Conservation (phyloP, 2,888 invertebrate genomes). For the Ernsta delagoae region DNA sequence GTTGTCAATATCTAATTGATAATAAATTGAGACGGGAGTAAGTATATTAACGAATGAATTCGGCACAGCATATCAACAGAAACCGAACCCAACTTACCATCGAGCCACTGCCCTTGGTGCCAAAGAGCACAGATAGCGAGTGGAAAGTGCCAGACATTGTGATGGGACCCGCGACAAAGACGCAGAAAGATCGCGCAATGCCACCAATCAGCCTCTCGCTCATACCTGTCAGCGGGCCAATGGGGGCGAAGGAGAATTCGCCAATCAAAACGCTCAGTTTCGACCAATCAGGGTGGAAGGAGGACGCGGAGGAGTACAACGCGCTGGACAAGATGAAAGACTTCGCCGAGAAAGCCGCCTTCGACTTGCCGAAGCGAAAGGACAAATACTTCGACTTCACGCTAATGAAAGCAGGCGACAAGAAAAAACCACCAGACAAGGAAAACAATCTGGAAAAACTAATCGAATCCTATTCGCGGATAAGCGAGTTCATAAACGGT, state of each 20-base stretch:
- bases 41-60: conserved; percentile 57
- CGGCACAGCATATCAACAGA: conserved; percentile 82
- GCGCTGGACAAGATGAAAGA: conserved; percentile 82
- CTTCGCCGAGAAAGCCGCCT: conserved; percentile 79
- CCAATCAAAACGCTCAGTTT: conserved; percentile 68
- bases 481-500: conserved; percentile 79
- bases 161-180: conserved; percentile 64
- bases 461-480: conserved; percentile 77
- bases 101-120: conserved; percentile 68
- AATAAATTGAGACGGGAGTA: conserved; percentile 63
- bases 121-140: conserved; percentile 57
- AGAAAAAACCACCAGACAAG: conserved; percentile 58
- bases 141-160: conserved; percentile 74
- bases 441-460: conserved; percentile 73
- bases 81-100: conserved; percentile 79
- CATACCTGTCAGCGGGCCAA: conserved; percentile 73
- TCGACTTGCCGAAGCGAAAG: conserved; percentile 74
- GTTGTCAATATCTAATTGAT: conserved; percentile 83
- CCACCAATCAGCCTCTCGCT: conserved; percentile 78
- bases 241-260: conserved; percentile 70
- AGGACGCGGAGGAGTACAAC: conserved; percentile 73
- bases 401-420: conserved; percentile 59
- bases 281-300: conserved; percentile 65
- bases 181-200: conserved; percentile 69
- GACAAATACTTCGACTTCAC: conserved; percentile 66